These are phyloP conservation scores for Chloroclystis v-ata DNA, from an alignment of 2,888 invertebrate species.

Conservation along the genomic window DNA sequence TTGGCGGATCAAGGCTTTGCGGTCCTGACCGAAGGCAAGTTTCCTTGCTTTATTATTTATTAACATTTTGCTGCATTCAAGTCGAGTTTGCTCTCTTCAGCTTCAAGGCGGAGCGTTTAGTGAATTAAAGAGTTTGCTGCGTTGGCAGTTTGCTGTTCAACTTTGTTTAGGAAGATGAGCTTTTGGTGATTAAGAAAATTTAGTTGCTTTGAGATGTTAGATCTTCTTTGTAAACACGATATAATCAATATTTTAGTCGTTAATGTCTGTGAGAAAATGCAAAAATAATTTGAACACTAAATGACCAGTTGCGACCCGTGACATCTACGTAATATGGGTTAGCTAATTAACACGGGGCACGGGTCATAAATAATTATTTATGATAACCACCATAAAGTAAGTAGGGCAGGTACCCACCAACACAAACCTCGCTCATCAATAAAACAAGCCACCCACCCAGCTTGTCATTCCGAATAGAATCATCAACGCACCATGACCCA, in stretches of 20 bases:
- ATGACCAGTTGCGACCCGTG: too few relatives aligned
- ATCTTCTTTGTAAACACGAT: too few relatives aligned
- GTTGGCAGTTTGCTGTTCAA: conserved; percentile 11
- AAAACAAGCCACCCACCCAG: background rate
- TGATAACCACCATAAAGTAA: too few relatives aligned
- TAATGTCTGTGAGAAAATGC: too few relatives aligned
- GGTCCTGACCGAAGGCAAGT: conserved; percentile 21
- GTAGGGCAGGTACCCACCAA: background rate
- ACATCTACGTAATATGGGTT: too few relatives aligned
- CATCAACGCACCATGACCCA: conserved; percentile 7
- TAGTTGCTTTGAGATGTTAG: too few relatives aligned
- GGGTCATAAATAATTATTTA: too few relatives aligned
- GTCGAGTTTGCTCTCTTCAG: conserved; percentile 15
- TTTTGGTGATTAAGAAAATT: too few relatives aligned
- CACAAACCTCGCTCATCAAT: background rate
- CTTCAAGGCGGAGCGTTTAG: conserved; percentile 16
- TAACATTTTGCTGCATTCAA: conserved; percentile 20
- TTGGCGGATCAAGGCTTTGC: conserved; percentile 23
- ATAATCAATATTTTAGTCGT: too few relatives aligned
- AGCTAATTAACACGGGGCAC: too few relatives aligned
- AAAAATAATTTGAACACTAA: too few relatives aligned
- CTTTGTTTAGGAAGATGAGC: background rate
- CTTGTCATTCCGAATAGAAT: background rate
- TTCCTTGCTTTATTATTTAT: conserved; percentile 23
- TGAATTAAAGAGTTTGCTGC: conserved; percentile 18